Percentiles rank a stretch among this genome's conserved stretches.
These are phyloP conservation scores for Phaonia tiefii DNA, from an alignment of 2,888 invertebrate species.

Conservation along the genomic window DNA sequence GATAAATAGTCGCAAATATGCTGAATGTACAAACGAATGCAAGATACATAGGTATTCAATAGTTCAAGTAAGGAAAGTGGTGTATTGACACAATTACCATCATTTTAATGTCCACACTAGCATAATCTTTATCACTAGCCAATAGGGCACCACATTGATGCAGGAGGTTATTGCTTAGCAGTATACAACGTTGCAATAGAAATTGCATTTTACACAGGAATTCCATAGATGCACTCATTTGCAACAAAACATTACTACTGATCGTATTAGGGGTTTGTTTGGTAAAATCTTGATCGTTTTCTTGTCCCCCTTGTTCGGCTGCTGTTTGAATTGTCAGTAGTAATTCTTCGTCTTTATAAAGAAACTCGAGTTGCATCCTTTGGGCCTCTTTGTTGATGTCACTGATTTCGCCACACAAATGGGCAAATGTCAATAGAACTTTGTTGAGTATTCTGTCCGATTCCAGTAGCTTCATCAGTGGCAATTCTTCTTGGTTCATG, in stretches of 20 bases:
- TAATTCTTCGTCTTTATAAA: constrained; percentile 76
- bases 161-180: constrained; percentile 87
- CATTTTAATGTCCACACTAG: constrained; percentile 75
- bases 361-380: constrained; percentile 81
- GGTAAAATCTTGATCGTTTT: not conserved
- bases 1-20: constrained; percentile 82
- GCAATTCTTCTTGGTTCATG: constrained; percentile 82
- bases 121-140: constrained; percentile 79
- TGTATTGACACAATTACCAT: constrained; percentile 60
- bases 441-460: constrained; percentile 91
- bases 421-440: constrained; percentile 89
- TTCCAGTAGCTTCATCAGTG: constrained; percentile 86
- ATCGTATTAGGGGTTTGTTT: constrained; percentile 63
- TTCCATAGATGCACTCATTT: constrained; percentile 83
- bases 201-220: constrained; percentile 85
- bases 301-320: not conserved
- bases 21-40: constrained; percentile 68
- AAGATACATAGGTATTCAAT: not conserved
- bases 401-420: constrained; percentile 89
- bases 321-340: constrained; percentile 36
- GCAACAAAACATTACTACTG: constrained; percentile 70
- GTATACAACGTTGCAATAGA: constrained; percentile 86
- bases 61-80: too few species aligned
- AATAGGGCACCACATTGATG: constrained; percentile 88
- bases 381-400: constrained; percentile 86